A percentile compares a stretch with the other conserved stretches of the same genome.
These are phyloP conservation scores for Ochropacha duplaris DNA, from an alignment of 2,888 invertebrate species.

Conservation along the genomic window DNA sequence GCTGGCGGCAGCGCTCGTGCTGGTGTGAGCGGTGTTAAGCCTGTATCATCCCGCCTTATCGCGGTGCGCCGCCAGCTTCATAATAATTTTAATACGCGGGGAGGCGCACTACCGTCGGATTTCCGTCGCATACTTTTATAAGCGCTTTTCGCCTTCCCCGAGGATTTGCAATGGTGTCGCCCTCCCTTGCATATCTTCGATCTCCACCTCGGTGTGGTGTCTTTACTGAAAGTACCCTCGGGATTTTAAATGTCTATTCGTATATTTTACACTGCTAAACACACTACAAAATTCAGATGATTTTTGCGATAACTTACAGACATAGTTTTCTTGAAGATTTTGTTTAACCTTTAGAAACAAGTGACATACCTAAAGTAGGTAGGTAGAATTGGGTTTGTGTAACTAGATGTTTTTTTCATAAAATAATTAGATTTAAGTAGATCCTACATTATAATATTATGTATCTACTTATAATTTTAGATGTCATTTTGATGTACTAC, in stretches of 20 bases:
- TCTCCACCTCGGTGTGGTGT: constrained; percentile 44
- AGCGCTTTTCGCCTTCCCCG: constrained; percentile 57
- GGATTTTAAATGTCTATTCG: constrained; percentile 35
- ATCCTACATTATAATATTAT: too few relatives aligned
- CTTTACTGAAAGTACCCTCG: constrained; percentile 61
- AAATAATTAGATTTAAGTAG: too few relatives aligned
- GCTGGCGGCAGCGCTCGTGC: constrained; percentile 55
- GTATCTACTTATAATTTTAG: not conserved
- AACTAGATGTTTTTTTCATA: too few relatives aligned
- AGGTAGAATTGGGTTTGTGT: not conserved
- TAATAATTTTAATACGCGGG: constrained; percentile 80
- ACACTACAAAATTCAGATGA: not conserved
- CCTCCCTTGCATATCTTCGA: constrained; percentile 65
- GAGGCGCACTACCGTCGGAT: constrained; percentile 47
- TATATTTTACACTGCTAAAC: constrained; percentile 39
- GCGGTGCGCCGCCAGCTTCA: constrained; percentile 60
- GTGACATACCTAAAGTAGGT: not conserved
- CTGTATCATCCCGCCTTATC: constrained; percentile 34
- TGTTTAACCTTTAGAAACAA: not conserved
- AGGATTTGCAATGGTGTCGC: constrained; percentile 58
- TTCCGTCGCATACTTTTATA: constrained; percentile 67
- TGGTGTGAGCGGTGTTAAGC: constrained; percentile 31
- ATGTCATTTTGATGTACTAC: too few relatives aligned
- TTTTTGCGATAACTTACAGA: not conserved
- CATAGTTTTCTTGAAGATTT: not conserved